phyloP scores from a whole-genome alignment of 1,140 invertebrate species.

The Kradibia gibbosae region DNA sequence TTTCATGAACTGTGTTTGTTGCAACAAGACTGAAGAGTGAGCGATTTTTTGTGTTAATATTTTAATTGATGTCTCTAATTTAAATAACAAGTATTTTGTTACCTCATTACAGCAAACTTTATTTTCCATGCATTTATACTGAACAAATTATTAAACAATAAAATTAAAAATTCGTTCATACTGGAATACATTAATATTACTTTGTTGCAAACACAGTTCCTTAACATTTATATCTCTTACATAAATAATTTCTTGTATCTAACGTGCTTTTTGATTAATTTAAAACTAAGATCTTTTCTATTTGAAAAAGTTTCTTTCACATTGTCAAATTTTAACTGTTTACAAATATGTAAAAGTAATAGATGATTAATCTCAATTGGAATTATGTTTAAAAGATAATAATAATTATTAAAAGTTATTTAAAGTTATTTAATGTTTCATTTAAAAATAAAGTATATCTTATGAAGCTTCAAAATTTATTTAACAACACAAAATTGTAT shows the following conservation, averaged over 20 bases:
- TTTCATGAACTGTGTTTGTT: conserved; percentile 69
- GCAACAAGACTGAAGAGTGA: conserved; percentile 58
- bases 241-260: background rate
- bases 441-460: no score
- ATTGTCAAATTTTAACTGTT: no score
- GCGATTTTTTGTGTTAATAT: conserved; percentile 5
- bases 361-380: no score
- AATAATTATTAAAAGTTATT: no score
- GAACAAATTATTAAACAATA: background rate
- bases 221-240: conserved; percentile 20
- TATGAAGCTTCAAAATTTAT: no score
- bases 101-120: background rate
- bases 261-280: background rate
- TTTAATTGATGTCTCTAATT: background rate
- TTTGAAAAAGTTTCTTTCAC: no score
- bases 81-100: background rate
- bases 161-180: conserved; percentile 10
- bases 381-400: no score
- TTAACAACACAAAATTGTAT: no score
- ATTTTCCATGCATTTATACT: background rate
- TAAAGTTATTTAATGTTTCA: no score
- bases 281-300: background rate
- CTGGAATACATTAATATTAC: background rate
- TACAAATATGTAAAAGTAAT: no score
- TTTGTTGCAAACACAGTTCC: conserved; percentile 72